Percentiles rank a stretch among this genome's conserved stretches.
Evolutionary conservation across 1,140 invertebrate species (phyloP).

Genomic region (Drosophila paulistorum): DNA sequence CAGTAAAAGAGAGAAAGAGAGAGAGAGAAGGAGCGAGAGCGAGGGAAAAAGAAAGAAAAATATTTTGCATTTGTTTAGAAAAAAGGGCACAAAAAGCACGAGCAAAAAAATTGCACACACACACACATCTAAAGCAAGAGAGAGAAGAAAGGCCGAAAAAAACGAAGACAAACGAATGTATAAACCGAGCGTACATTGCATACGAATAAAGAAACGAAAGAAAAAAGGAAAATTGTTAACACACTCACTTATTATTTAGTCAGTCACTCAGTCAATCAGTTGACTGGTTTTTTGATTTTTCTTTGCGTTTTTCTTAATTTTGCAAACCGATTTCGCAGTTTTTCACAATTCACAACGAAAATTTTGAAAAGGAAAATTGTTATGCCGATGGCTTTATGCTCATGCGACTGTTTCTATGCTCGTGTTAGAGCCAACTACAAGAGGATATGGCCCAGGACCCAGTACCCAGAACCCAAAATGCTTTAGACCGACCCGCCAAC

Average conservation of each 20-base stretch:
- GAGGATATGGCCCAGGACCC: conserved; percentile 34
- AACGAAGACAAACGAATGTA: conserved; percentile 8
- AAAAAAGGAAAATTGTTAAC: conserved; percentile 9
- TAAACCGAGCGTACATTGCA: not conserved
- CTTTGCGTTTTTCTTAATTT: not conserved
- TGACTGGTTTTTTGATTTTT: conserved; percentile 14
- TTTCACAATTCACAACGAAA: not conserved
- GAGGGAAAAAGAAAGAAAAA: not conserved
- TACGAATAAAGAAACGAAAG: not conserved
- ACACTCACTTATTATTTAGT: not conserved
- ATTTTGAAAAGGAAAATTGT: not conserved
- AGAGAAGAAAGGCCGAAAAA: not conserved
- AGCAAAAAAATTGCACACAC: conserved; percentile 51
- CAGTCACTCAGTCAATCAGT: not conserved
- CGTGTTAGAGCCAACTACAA: conserved; percentile 69
- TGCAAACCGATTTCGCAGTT: not conserved
- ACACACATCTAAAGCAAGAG: not conserved
- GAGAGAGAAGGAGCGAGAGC: not conserved
- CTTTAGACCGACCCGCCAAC: conserved; percentile 19
- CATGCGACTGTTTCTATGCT: conserved; percentile 66
- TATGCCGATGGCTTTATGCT: conserved; percentile 16
- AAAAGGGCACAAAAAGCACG: conserved; percentile 77
- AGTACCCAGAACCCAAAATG: not conserved
- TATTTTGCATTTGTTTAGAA: conserved; percentile 64
- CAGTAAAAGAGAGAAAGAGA: not conserved